These are phyloP conservation scores for Hydrozoanthus tunicans DNA, from an alignment of 64 coral and sea anemone species.

Conservation along the genomic window DNA sequence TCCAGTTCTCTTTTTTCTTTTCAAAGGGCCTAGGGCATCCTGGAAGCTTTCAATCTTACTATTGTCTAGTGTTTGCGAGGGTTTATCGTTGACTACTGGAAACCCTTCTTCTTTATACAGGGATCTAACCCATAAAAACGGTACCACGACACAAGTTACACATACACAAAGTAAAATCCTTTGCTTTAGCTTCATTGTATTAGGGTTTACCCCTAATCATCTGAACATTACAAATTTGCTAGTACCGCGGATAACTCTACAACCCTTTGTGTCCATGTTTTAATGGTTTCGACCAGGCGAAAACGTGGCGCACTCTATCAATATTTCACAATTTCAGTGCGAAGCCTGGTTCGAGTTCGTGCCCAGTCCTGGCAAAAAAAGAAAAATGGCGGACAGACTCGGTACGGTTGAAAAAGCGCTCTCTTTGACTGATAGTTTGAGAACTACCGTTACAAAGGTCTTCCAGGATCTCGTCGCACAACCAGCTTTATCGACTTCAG, in stretches of 20 bases:
- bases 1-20: slow-evolving; percentile 29
- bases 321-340: slow-evolving; percentile 39
- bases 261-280: slow-evolving; percentile 35
- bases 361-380: slow-evolving; percentile 8
- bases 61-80: slow-evolving; percentile 49
- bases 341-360: slow-evolving; percentile 35
- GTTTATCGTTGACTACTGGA: slow-evolving; percentile 18
- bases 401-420: slow-evolving; percentile 54
- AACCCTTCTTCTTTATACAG: slow-evolving; percentile 31
- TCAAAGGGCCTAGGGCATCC: neutral
- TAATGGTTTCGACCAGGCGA: slow-evolving; percentile 48
- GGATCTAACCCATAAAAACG: slow-evolving; percentile 75
- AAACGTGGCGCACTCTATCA: slow-evolving; percentile 65
- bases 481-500: slow-evolving; percentile 35
- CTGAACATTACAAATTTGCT: neutral
- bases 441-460: slow-evolving; percentile 71
- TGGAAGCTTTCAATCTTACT: slow-evolving; percentile 69
- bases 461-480: slow-evolving; percentile 78
- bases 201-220: slow-evolving; percentile 24
- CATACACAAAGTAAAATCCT: slow-evolving; percentile 64
- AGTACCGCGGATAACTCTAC: slow-evolving; percentile 8
- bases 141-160: slow-evolving; percentile 51
- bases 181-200: slow-evolving; percentile 85
- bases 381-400: slow-evolving; percentile 83
- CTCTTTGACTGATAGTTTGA: slow-evolving; percentile 64